phyloP scores from a whole-genome alignment of 2,888 invertebrate species.

The Syritta pipiens region DNA sequence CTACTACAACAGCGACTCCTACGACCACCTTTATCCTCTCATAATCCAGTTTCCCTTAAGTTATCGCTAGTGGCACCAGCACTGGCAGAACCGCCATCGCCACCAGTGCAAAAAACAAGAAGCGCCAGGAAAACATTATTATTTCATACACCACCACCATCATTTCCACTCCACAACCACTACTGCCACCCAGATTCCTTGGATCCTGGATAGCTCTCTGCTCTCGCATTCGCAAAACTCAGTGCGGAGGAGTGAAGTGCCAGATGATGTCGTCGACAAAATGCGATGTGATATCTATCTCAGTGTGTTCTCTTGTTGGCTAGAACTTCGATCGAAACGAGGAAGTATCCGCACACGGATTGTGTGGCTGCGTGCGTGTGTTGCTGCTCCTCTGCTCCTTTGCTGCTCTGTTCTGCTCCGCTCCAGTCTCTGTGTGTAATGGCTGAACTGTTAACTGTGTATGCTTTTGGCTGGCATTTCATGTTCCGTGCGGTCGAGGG shows the following conservation, averaged over 20 bases:
- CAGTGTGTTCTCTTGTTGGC: slow-evolving; percentile 40
- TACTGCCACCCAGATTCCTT: slow-evolving; percentile 1
- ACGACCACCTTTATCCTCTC: slow-evolving; percentile 52
- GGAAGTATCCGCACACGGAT: too few species aligned
- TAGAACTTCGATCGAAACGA: slow-evolving; percentile 39
- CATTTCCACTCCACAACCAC: neutral
- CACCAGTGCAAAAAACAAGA: slow-evolving; percentile 34
- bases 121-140: slow-evolving; percentile 64
- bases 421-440: too few species aligned
- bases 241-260: slow-evolving; percentile 3
- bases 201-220: slow-evolving; percentile 22
- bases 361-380: slow-evolving; percentile 21
- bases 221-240: too few species aligned
- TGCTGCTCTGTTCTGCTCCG: too few species aligned
- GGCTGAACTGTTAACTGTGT: slow-evolving; percentile 26
- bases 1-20: neutral
- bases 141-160: slow-evolving; percentile 56
- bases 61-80: slow-evolving; percentile 38
- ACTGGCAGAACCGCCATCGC: neutral
- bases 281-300: slow-evolving; percentile 62
- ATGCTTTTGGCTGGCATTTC: slow-evolving; percentile 46
- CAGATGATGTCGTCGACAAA: slow-evolving; percentile 61
- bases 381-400: too few species aligned
- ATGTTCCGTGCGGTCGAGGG: slow-evolving; percentile 57
- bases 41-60: slow-evolving; percentile 65